These are phyloP conservation scores for Eledona agricola DNA, from an alignment of 2,888 invertebrate species.

Conservation along the genomic window DNA sequence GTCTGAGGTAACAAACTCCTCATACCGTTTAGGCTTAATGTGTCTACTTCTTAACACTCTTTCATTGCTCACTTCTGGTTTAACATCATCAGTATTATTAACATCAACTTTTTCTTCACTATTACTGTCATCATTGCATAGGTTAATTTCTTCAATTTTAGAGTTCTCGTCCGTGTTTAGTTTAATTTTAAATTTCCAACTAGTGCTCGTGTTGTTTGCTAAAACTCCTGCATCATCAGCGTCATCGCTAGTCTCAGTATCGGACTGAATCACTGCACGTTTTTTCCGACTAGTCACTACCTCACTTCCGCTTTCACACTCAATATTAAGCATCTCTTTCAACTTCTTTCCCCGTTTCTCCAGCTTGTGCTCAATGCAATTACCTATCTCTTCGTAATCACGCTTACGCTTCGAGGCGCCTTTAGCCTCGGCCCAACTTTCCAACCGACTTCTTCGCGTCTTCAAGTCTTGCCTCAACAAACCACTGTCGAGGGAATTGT, in stretches of 20 bases:
- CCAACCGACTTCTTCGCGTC: conserved; percentile 54
- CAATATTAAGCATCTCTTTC: conserved; percentile 63
- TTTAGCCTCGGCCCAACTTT: conserved; percentile 72
- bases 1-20: conserved; percentile 17
- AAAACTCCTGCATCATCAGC: too few species aligned
- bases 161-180: conserved; percentile 33
- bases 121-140: conserved; percentile 7
- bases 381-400: conserved; percentile 67
- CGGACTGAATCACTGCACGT: conserved; percentile 22
- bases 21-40: conserved; percentile 19
- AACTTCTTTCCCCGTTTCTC: conserved; percentile 69
- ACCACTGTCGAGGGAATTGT: conserved; percentile 38
- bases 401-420: conserved; percentile 68
- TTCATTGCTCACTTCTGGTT: not conserved
- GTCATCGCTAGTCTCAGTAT: conserved; percentile 25
- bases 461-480: conserved; percentile 9
- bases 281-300: conserved; percentile 35
- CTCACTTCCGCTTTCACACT: conserved; percentile 43
- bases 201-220: too few species aligned
- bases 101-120: conserved; percentile 10
- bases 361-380: conserved; percentile 68
- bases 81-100: not conserved
- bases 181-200: conserved; percentile 47
- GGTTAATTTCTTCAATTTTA: conserved; percentile 31
- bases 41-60: conserved; percentile 20